phyloP scores from a whole-genome alignment of 2,113 vertebrate genomes.

The Pandion haliaetus region DNA sequence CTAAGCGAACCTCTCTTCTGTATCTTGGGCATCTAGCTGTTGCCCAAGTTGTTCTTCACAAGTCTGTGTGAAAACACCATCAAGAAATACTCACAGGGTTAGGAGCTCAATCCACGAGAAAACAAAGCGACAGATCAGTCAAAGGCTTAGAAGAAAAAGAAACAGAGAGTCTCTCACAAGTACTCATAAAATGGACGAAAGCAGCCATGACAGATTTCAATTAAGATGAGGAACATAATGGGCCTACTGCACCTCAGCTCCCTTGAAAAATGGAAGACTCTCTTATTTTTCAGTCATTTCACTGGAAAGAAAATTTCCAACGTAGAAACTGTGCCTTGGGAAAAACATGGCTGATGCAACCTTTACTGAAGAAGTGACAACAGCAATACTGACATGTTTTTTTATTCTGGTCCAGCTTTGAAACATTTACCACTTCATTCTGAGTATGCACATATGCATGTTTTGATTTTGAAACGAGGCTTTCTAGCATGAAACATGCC shows the following conservation, averaged over 20 bases:
- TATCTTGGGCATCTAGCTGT: not conserved
- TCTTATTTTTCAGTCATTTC: not conserved
- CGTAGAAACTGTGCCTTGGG: not conserved
- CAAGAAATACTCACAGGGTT: not conserved
- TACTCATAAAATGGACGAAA: not conserved
- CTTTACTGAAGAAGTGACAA: not conserved
- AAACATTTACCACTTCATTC: not conserved
- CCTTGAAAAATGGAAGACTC: not conserved
- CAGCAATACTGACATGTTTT: not conserved
- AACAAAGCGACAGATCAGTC: not conserved
- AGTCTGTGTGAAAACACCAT: not conserved
- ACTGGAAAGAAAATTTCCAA: not conserved
- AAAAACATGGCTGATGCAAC: not conserved
- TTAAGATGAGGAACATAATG: not conserved
- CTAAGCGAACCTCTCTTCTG: not conserved
- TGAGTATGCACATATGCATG: not conserved
- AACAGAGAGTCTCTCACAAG: not conserved
- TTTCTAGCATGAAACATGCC: conserved; percentile 43
- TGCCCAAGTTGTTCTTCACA: not conserved
- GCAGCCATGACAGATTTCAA: not conserved
- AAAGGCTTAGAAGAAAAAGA: not conserved
- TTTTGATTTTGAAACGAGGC: conserved; percentile 52
- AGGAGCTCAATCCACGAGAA: not conserved
- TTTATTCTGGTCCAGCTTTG: not conserved
- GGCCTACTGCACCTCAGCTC: not conserved